These are phyloP conservation scores for Cacoxenus indagator DNA, from an alignment of 2,888 invertebrate genomes.

Conservation along the genomic window DNA sequence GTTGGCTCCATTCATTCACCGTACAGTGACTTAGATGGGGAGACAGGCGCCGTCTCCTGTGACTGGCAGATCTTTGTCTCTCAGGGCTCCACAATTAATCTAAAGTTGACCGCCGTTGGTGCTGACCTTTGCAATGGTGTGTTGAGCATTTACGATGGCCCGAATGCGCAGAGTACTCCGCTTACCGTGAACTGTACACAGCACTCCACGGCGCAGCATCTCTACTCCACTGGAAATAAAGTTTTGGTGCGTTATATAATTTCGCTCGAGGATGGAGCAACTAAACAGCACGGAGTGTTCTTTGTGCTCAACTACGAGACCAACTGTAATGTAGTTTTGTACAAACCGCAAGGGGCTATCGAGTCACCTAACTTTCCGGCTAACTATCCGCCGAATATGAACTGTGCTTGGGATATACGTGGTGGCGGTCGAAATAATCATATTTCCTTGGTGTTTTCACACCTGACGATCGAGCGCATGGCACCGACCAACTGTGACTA, in stretches of 20 bases:
- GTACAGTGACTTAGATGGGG: conserved; percentile 81
- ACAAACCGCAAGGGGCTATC: conserved; percentile 77
- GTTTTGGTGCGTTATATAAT: conserved; percentile 59
- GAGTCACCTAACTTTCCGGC: conserved; percentile 91
- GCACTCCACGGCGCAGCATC: background rate
- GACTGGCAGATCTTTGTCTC: conserved; percentile 84
- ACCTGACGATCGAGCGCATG: conserved; percentile 76
- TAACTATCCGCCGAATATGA: conserved; percentile 75
- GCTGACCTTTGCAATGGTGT: conserved; percentile 72
- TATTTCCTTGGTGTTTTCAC: conserved; percentile 86
- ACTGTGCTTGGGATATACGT: conserved; percentile 84
- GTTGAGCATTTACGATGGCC: conserved; percentile 70
- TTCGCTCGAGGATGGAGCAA: conserved; percentile 10
- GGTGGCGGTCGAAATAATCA: conserved; percentile 83
- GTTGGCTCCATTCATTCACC: conserved; percentile 87
- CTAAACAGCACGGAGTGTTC: conserved; percentile 35
- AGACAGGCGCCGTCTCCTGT: conserved; percentile 80
- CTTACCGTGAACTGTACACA: conserved; percentile 50
- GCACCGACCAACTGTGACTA: conserved; percentile 70
- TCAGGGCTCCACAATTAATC: conserved; percentile 78
- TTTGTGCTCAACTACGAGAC: conserved; percentile 60
- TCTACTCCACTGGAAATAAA: conserved; percentile 54
- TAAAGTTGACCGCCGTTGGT: conserved; percentile 77
- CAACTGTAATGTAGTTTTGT: conserved; percentile 51
- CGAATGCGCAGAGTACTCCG: conserved; percentile 36